These are phyloP conservation scores for Heteractis magnifica DNA, from an alignment of 92 coral and sea anemone genomes.

Conservation along the genomic window DNA sequence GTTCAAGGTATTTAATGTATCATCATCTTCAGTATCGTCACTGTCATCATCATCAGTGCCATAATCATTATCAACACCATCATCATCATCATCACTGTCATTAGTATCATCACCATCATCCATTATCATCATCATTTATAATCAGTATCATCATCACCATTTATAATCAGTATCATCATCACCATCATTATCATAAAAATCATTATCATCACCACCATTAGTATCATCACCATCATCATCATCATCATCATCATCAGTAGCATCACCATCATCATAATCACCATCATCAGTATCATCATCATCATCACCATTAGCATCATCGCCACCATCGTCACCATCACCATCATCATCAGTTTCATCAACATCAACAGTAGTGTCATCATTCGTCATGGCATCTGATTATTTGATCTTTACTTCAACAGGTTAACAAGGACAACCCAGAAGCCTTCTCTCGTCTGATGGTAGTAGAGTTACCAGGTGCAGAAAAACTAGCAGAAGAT, in stretches of 20 bases:
- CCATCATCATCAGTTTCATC: background rate
- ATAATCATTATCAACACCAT: background rate
- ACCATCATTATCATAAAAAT: background rate
- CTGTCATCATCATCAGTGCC: background rate
- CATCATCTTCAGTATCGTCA: background rate
- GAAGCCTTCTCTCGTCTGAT: constrained; percentile 58
- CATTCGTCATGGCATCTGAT: background rate
- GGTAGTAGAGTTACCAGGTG: constrained; percentile 78
- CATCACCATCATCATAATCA: background rate
- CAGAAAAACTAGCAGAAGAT: constrained; percentile 83
- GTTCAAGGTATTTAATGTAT: constrained; percentile 42
- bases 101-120: background rate
- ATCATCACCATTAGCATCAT: background rate
- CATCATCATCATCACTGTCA: background rate
- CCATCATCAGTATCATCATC: background rate
- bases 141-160: background rate
- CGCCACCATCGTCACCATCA: background rate
- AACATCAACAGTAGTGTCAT: background rate
- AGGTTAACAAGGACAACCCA: constrained; percentile 60
- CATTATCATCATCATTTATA: background rate
- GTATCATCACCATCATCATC: background rate
- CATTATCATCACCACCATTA: background rate
- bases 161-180: background rate
- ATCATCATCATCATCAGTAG: background rate
- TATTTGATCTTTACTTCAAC: background rate